Evolutionary conservation across 2,113 vertebrate species (phyloP), one percentile per base, ranked within the genome.

Genomic region (Cynoglossus semilaevis): DNA sequence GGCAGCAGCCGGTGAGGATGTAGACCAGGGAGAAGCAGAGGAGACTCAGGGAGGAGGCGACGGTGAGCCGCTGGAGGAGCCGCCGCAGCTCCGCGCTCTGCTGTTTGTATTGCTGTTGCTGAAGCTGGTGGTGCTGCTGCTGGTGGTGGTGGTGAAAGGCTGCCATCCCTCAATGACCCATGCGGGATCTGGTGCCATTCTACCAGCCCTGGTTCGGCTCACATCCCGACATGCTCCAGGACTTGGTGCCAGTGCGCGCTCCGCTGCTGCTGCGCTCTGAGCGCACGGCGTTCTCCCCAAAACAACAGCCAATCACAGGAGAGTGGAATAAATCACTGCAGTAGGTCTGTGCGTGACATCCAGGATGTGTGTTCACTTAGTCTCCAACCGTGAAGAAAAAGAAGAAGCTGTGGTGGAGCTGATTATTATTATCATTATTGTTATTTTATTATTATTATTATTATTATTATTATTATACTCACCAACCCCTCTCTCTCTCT

Each of bases 21-120:
- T 89, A 91, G 8, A 91, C 71, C 18, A 91, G 48, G 2, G 81
- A 88, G 45, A 87, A 86, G 79, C 89, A 91, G 55, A 87, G 58
- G 67, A 90, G 67, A 74, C 86, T 85, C 49, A 91, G 43, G 51
- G 87, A 90, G 51, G 87, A 86, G 74, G 89, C 90, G 72, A 85
- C 58, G 58, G 87, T 69, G 72, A 91, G 83, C 72, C 80, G 91
- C 36, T 87, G 88, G 53, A 89, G 69, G 58, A 90, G 71, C 63
- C 87, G 83, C 62, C 89, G 83, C 58, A 74, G 51, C 56, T 91
- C 90, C 73, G 70, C 51, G 49, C 56, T 72, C 12, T 72, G 63
- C 1, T 71, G 62, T 16, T 72, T 75, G 12, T 70, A 62, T n/a
- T 36, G 15, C 16, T 47, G 42, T 1, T n/a, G 41, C 12, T 42